phyloP scores from a whole-genome alignment of 64 coral and sea anemone genomes.

The Exaiptasia diaphana region DNA sequence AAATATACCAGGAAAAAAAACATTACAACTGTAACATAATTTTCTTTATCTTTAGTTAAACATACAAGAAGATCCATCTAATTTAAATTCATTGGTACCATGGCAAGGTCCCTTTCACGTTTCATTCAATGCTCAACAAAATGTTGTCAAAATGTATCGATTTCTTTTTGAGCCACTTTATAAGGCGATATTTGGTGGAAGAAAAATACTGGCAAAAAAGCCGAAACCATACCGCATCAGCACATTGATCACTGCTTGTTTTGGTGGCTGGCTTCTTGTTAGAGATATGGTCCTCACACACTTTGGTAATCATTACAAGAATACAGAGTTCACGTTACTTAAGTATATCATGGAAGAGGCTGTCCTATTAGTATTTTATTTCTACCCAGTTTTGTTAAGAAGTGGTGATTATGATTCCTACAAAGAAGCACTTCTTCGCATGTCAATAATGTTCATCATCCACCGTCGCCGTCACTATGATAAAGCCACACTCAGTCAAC shows the following conservation, averaged over 20 bases:
- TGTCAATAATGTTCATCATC: slow-evolving; percentile 27
- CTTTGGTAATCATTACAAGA: slow-evolving; percentile 32
- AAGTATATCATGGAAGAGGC: slow-evolving; percentile 26
- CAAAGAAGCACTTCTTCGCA: not conserved
- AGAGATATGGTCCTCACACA: slow-evolving; percentile 24
- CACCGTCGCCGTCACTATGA: slow-evolving; percentile 28
- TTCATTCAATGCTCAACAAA: not conserved
- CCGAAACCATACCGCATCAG: slow-evolving; percentile 23
- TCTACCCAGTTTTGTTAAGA: not conserved
- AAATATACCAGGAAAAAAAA: too few relatives aligned
- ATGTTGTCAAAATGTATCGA: not conserved
- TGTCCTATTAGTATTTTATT: slow-evolving; percentile 1
- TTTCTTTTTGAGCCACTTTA: not conserved
- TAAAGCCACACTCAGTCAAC: too few relatives aligned
- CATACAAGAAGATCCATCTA: too few relatives aligned
- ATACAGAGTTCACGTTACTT: slow-evolving; percentile 1
- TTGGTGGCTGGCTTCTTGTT: slow-evolving; percentile 50
- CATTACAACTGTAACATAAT: too few relatives aligned
- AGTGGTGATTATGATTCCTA: not conserved
- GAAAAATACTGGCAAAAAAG: slow-evolving; percentile 21
- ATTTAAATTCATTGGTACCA: not conserved
- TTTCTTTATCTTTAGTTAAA: too few relatives aligned
- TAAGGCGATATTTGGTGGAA: not conserved
- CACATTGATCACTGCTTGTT: slow-evolving; percentile 1
- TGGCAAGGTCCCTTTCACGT: not conserved